These are phyloP conservation scores for Timandra comae DNA, from an alignment of 2,888 invertebrate genomes.

Conservation along the genomic window DNA sequence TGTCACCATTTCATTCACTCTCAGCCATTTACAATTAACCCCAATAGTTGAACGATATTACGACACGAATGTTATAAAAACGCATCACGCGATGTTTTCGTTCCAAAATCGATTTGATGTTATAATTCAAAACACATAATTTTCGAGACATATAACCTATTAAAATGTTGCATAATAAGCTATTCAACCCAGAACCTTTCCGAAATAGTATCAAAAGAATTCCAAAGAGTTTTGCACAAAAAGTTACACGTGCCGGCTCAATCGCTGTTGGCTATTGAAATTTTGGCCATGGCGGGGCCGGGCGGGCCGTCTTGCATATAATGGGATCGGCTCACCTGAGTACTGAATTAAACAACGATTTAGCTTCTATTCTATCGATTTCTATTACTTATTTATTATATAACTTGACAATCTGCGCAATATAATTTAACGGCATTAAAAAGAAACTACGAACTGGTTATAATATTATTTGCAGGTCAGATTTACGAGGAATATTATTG, in stretches of 20 bases:
- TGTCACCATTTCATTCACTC: constrained; percentile 32
- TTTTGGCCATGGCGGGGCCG: constrained; percentile 59
- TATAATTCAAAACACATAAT: constrained; percentile 36
- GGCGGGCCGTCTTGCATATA: constrained; percentile 56
- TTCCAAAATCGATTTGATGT: constrained; percentile 30
- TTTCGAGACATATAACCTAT: constrained; percentile 38
- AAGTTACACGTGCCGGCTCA: constrained; percentile 72
- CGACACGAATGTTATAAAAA: constrained; percentile 23
- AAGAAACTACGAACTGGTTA: no score
- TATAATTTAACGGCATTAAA: no score
- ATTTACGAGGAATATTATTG: no score
- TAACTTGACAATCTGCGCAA: no score
- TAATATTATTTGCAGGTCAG: no score
- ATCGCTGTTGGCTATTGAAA: constrained; percentile 70
- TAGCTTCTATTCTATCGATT: constrained; percentile 11
- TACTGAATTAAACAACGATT: constrained; percentile 33
- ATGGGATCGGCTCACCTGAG: constrained; percentile 53
- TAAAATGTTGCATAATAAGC: constrained; percentile 68
- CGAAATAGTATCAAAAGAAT: constrained; percentile 53
- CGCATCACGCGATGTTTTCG: constrained; percentile 35
- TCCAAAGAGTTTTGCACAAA: constrained; percentile 68
- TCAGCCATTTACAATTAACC: constrained; percentile 13
- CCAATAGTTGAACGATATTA: constrained; percentile 22
- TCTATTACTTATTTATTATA: constrained; percentile 11
- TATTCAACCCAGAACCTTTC: constrained; percentile 58